Evolutionary conservation across 2,888 invertebrate species (phyloP).

Genomic region (Acanthacorydalis orientalis): DNA sequence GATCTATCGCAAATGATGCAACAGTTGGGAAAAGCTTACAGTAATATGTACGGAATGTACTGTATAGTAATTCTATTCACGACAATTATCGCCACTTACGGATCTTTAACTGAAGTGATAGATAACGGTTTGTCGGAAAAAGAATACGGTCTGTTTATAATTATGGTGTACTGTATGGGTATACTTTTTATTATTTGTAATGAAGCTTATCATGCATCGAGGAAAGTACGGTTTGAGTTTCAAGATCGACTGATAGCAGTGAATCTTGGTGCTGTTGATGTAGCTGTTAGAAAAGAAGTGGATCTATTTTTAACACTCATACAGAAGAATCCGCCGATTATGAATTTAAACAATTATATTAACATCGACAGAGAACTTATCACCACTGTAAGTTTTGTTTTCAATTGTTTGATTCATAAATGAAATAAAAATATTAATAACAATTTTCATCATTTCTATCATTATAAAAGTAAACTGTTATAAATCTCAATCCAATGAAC

Average conservation of each 20-base stretch:
- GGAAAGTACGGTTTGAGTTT: constrained; percentile 34
- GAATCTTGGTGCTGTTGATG: constrained; percentile 45
- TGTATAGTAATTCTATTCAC: constrained; percentile 57
- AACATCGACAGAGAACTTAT: constrained; percentile 52
- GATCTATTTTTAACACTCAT: constrained; percentile 60
- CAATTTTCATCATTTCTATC: too few relatives aligned
- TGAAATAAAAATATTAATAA: too few relatives aligned
- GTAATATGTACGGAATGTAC: constrained; percentile 61
- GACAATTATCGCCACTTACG: constrained; percentile 54
- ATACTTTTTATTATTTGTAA: constrained; percentile 55
- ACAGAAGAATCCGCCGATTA: constrained; percentile 56
- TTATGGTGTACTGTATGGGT: constrained; percentile 53
- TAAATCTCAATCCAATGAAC: too few relatives aligned
- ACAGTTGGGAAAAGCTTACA: constrained; percentile 50
- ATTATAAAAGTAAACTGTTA: too few relatives aligned
- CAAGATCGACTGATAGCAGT: constrained; percentile 48
- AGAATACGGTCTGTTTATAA: constrained; percentile 52
- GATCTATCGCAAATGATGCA: constrained; percentile 66
- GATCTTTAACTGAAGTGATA: constrained; percentile 51
- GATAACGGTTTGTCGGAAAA: constrained; percentile 56
- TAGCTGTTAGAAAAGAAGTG: constrained; percentile 47
- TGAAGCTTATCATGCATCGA: constrained; percentile 50
- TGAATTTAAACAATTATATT: constrained; percentile 59
- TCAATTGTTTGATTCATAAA: neutral
- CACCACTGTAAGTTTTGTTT: constrained; percentile 35